Conservation (phyloP, 2,797 vertebrate species). For the Eospalax fontanierii region DNA sequence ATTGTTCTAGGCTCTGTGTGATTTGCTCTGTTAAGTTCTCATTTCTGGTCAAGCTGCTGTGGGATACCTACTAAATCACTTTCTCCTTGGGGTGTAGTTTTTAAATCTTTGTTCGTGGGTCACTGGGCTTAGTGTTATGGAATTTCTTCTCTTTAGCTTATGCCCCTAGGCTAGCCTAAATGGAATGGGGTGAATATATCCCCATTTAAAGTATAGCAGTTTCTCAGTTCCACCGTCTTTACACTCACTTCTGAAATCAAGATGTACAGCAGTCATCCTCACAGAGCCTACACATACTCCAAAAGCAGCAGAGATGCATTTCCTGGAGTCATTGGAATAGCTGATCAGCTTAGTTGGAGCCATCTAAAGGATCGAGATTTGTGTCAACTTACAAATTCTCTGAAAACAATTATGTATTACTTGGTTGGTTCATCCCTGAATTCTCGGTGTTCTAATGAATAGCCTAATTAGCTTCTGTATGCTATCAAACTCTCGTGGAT, state of each 20-base stretch:
- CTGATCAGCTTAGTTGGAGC: background rate
- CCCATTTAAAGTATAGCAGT: slow-evolving; percentile 9
- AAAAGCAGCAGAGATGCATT: slow-evolving; percentile 2
- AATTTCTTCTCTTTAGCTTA: slow-evolving; percentile 40
- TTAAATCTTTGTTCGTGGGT: slow-evolving; percentile 56
- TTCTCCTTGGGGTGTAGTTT: slow-evolving; percentile 38
- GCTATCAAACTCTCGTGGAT: background rate
- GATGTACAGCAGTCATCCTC: background rate
- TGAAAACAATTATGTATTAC: slow-evolving; percentile 29
- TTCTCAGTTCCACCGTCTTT: background rate
- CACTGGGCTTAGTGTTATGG: background rate
- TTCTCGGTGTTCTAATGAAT: background rate
- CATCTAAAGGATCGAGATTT: slow-evolving; percentile 34
- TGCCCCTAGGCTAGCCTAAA: background rate
- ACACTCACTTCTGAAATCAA: background rate
- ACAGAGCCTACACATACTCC: background rate
- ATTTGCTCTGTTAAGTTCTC: slow-evolving; percentile 48
- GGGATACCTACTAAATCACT: slow-evolving; percentile 31
- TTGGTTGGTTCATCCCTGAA: background rate
- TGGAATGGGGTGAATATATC: slow-evolving; percentile 44
- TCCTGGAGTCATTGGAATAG: slow-evolving; percentile 47
- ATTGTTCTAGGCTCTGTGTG: slow-evolving; percentile 44
- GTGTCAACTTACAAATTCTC: slow-evolving; percentile 52
- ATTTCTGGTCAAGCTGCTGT: slow-evolving; percentile 1
- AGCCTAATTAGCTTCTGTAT: background rate